Base-by-base conservation (phyloP, 2,113 vertebrate genomes). In the Calidris pygmaea region DNA sequence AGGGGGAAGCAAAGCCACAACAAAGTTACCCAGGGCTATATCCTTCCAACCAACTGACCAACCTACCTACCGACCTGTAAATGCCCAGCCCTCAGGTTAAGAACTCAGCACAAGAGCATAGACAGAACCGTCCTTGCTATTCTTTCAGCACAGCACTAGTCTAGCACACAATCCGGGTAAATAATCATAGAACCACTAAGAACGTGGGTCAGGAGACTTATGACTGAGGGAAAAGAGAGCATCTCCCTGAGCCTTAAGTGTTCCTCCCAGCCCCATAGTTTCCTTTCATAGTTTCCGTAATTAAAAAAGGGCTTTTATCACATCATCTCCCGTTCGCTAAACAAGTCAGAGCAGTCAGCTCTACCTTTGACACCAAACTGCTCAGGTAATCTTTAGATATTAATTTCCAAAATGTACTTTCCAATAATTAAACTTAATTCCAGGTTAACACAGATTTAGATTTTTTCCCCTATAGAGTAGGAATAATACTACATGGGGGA, bases 211-310 rank as follows among this genome's bases (percentile, higher is more conserved):
- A 85, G 35, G 7, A 78, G 47, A 47, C 34, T 89, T 55, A 56
- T 1, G 21, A 66, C 12, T 85, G 12, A 78, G 12, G 14, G 30
- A 23, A 47, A 66, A 86, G 41, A 29, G 2, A 47, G 5, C 26
- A 85, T 55, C 32, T 55, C 74, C 43, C 53, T 56, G 16, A 89
- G 10, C 10, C 27, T 60, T 63, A 87, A 63, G 14, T 59, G 35
- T 45, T 68, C 22, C 14, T 3, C 7, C 7, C 0, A 0, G 4
- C 1, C 13, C 21, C 20, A 19, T 5, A 39, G 27, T 56, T 78
- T 77, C 48, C 18, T 85, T 79, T 89, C n/a, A 21, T 21, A 9
- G 26, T 35, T 58, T 84, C 37, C 14, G 39, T 59, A 72, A 78
- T 12, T 52, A 59, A 79, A n/a, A 76, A 85, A 87, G 11, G 26